phyloP scores from a whole-genome alignment of 2,113 vertebrate genomes.

The Malaclemys terrapin region DNA sequence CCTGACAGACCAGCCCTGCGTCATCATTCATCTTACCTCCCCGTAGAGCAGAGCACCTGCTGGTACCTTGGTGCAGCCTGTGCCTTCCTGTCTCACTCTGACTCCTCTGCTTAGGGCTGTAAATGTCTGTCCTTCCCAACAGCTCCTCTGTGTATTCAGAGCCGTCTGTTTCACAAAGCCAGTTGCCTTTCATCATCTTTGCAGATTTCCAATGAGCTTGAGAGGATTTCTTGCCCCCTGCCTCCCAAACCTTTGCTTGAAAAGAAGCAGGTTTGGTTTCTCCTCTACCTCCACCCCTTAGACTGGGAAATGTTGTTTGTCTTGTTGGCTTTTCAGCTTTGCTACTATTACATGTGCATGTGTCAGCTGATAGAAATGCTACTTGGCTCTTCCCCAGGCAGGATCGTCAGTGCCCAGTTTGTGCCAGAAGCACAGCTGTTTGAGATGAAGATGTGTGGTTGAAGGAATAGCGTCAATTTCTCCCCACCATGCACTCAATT shows the following conservation, averaged over 20 bases:
- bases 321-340: too few relatives aligned
- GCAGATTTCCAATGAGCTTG: background rate
- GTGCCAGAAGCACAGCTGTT: background rate
- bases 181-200: background rate
- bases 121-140: background rate
- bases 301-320: background rate
- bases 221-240: background rate
- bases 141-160: background rate
- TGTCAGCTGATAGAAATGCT: background rate
- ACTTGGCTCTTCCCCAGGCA: background rate
- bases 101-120: background rate
- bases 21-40: background rate
- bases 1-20: too few relatives aligned
- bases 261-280: background rate
- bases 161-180: background rate
- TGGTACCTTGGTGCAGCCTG: background rate
- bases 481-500: background rate
- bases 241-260: background rate
- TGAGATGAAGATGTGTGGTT: background rate
- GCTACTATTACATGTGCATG: background rate
- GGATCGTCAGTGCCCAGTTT: background rate
- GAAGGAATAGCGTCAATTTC: background rate
- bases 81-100: background rate
- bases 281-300: background rate
- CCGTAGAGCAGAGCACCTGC: too few relatives aligned